A percentile compares a stretch with the other conserved stretches of the same genome.
Evolutionary conservation across 2,888 invertebrate species (phyloP).

Genomic region (Iselma pallidipennis): DNA sequence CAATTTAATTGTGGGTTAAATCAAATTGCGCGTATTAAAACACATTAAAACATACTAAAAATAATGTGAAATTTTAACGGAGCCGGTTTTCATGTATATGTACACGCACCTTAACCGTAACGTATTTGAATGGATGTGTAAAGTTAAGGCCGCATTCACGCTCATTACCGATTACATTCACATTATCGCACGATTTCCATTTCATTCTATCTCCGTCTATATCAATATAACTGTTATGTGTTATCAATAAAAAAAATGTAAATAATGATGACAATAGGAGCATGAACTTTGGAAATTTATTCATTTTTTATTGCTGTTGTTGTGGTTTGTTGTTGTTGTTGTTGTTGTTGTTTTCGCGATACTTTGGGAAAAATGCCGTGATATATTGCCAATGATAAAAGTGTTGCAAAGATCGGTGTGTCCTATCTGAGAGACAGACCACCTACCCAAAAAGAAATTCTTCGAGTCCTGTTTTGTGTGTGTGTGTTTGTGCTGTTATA

Average conservation of each 20-base stretch:
- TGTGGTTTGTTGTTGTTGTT: too few relatives aligned
- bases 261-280: too few relatives aligned
- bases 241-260: too few relatives aligned
- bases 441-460: constrained; percentile 8
- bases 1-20: constrained; percentile 3
- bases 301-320: too few relatives aligned
- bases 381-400: constrained; percentile 1
- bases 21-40: constrained; percentile 6
- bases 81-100: not conserved
- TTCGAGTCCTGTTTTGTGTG: not conserved
- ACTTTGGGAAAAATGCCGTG: not conserved
- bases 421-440: constrained; percentile 3
- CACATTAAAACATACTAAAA: constrained; percentile 1
- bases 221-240: too few relatives aligned
- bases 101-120: constrained; percentile 10
- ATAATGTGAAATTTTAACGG: constrained; percentile 1
- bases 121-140: constrained; percentile 6
- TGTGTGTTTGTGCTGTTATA: constrained; percentile 3
- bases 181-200: not conserved
- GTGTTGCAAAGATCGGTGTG: constrained; percentile 1
- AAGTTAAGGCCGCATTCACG: not conserved
- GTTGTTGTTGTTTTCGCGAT: not conserved
- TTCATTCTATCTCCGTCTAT: too few relatives aligned
- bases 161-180: too few relatives aligned
- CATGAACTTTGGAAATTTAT: too few relatives aligned